Conservation (phyloP, 2,888 invertebrate genomes). For the Dicycla oo region DNA sequence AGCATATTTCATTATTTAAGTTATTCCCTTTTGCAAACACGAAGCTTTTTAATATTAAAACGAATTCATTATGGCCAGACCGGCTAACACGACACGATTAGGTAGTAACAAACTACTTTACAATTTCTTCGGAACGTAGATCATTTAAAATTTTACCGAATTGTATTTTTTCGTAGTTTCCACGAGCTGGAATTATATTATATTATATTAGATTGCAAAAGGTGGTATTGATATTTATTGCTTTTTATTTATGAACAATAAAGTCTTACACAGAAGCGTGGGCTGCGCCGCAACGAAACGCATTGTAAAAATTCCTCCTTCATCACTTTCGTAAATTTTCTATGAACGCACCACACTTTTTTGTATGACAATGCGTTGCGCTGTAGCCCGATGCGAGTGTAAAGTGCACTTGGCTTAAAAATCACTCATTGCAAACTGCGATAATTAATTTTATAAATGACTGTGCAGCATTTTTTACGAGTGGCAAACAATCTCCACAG, state of each 20-base stretch:
- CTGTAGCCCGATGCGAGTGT: too few species aligned
- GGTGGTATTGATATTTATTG: slow-evolving; percentile 35
- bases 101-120: neutral
- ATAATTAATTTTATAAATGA: slow-evolving; percentile 50
- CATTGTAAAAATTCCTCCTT: too few species aligned
- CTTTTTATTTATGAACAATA: slow-evolving; percentile 45
- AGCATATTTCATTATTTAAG: too few species aligned
- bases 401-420: too few species aligned
- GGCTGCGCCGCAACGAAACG: too few species aligned
- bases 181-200: slow-evolving; percentile 31
- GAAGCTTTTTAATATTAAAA: too few species aligned
- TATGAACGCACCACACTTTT: too few species aligned
- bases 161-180: slow-evolving; percentile 1
- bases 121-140: neutral
- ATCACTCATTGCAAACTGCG: slow-evolving; percentile 49
- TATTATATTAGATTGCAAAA: slow-evolving; percentile 34
- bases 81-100: neutral
- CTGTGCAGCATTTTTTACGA: slow-evolving; percentile 34
- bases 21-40: too few species aligned
- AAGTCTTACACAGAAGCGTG: too few species aligned
- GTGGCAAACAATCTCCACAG: slow-evolving; percentile 22
- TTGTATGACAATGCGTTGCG: too few species aligned
- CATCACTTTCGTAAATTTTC: too few species aligned
- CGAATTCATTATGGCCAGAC: too few species aligned
- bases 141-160: neutral